A percentile compares a stretch with the other conserved stretches of the same genome.
Evolutionary conservation across 2,888 invertebrate genomes (phyloP).

Genomic region (Globia sparganii): DNA sequence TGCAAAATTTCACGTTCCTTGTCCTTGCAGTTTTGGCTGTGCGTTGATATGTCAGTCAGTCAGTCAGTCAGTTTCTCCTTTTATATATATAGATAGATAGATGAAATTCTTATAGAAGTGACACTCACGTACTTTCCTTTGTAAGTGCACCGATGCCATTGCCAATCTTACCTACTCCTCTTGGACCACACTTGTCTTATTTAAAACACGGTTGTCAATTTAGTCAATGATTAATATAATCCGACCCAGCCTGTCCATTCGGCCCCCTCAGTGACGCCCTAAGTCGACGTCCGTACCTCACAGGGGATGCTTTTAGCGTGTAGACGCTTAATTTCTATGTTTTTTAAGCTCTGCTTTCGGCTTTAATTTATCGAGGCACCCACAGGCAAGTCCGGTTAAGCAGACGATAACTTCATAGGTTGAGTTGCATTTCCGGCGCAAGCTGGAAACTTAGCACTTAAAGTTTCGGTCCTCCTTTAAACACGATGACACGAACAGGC

Average conservation of each 20-base stretch:
- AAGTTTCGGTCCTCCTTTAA: neutral
- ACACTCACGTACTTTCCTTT: neutral
- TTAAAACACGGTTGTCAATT: neutral
- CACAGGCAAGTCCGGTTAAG: neutral
- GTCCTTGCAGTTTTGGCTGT: no score
- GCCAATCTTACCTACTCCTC: neutral
- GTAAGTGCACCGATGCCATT: neutral
- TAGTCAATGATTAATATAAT: neutral
- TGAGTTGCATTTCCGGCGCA: neutral
- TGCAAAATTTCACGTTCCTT: no score
- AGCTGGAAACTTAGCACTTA: neutral
- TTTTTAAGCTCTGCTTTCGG: neutral
- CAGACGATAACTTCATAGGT: neutral
- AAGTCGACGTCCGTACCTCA: neutral
- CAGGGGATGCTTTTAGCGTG: neutral
- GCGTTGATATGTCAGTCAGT: no score
- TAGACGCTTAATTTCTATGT: neutral
- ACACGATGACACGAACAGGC: neutral
- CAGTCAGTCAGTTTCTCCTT: no score
- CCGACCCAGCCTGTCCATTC: neutral
- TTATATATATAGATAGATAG: no score
- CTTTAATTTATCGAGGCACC: neutral
- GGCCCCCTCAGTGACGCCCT: neutral
- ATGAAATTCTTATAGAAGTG: neutral
- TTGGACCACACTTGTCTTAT: no score